These are phyloP conservation scores for Piaya cayana DNA, from an alignment of 2,113 vertebrate genomes.

Conservation along the genomic window DNA sequence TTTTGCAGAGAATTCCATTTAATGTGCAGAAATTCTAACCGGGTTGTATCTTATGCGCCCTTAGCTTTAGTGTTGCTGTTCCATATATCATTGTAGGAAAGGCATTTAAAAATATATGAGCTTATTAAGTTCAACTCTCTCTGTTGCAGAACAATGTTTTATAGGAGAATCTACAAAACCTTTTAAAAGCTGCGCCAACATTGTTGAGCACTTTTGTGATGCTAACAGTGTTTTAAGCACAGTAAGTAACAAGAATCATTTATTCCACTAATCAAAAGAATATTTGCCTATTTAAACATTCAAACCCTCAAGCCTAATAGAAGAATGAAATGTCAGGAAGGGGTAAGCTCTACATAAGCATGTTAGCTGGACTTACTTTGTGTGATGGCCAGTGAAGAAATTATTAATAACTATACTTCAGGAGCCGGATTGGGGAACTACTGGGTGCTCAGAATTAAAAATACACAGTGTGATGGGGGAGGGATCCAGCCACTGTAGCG, in stretches of 20 bases:
- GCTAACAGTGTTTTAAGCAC: not conserved
- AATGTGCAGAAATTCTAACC: not conserved
- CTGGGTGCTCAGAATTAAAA: not conserved
- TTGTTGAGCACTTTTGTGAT: not conserved
- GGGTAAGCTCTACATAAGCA: constrained; percentile 43
- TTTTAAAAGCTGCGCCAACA: not conserved
- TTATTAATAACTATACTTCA: constrained; percentile 10
- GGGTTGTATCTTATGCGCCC: not conserved
- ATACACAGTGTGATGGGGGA: not conserved
- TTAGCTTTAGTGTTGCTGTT: not conserved
- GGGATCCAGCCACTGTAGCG: not conserved
- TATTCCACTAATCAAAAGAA: constrained; percentile 43
- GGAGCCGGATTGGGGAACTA: not conserved
- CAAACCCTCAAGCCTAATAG: not conserved
- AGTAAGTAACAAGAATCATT: not conserved
- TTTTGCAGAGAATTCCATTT: not conserved
- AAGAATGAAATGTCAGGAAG: not conserved
- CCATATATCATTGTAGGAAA: not conserved
- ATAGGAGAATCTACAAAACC: not conserved
- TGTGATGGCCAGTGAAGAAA: constrained; percentile 13
- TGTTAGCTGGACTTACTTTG: constrained; percentile 5
- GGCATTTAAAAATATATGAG: not conserved
- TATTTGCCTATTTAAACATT: constrained; percentile 55
- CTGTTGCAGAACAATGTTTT: not conserved
- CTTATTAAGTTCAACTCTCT: not conserved